phyloP scores from a whole-genome alignment of 2,113 vertebrate genomes.

The Machaerirhynchus nigripectus region DNA sequence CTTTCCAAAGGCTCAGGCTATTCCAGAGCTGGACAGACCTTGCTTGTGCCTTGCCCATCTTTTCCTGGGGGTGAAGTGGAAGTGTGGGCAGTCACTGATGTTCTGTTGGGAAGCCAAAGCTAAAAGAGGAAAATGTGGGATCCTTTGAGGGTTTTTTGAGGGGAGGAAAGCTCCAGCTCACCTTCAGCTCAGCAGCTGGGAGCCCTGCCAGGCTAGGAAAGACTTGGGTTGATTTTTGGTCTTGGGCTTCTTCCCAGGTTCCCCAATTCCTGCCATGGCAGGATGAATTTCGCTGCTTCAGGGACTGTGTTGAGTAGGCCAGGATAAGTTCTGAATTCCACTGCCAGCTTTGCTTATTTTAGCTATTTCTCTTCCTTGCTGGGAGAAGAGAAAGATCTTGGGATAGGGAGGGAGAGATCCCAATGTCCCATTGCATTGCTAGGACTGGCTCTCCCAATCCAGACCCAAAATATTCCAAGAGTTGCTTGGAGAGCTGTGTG shows the following conservation, averaged over 20 bases:
- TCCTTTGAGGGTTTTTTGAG: neutral
- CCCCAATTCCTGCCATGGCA: neutral
- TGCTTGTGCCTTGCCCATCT: neutral
- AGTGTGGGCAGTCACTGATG: neutral
- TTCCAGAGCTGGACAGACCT: neutral
- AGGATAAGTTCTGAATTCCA: neutral
- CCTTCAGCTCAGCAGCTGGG: neutral
- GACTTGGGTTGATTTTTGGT: neutral
- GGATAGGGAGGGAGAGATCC: neutral
- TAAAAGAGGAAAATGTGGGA: neutral
- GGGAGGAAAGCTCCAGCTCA: neutral
- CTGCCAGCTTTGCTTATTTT: neutral
- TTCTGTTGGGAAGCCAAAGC: neutral
- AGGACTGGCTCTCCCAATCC: neutral
- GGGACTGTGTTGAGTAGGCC: neutral
- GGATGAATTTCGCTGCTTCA: neutral
- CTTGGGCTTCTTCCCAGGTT: neutral
- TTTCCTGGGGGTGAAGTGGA: neutral
- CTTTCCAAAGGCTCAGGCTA: neutral
- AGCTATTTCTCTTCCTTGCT: neutral
- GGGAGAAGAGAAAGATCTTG: neutral
- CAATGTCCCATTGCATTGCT: accelerated
- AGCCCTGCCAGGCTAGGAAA: neutral
- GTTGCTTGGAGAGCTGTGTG: neutral
- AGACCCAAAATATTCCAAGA: neutral